Evolutionary conservation across 2,113 vertebrate species (phyloP), one percentile per base, ranked within the genome.

Genomic region (Ceuthmochares aereus): DNA sequence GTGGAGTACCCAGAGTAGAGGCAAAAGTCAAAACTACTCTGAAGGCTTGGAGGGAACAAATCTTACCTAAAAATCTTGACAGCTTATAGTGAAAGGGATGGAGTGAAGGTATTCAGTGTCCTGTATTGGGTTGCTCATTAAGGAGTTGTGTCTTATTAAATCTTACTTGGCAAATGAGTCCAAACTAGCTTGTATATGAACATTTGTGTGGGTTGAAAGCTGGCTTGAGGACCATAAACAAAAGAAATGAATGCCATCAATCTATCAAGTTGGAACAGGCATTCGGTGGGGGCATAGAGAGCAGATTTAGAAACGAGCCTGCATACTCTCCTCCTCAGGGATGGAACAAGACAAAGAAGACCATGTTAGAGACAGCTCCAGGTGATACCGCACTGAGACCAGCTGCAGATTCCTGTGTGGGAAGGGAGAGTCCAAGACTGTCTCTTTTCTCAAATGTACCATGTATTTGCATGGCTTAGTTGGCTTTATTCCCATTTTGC

Each of bases 201-300:
- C 79, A 88, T 94, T 84, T 3, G 15, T 95, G 95, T 95, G 93
- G 95, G 94, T 67, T 96, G 95, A 93, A 93, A 96, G 67, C 96
- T 95, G 95, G 95, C 95, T 96, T 69, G 79, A 94, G 83, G 92
- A 96, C 85, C 90, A 84, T 96, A 96, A 96, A 96, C 96, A 96
- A 86, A 83, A 88, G 91, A 69, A 91, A 70, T 13, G 30, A 96
- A 96, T 94, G 94, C 67, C 74, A 96, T 96, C 94, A 94, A 96
- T 96, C 68, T 75, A 96, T 96, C 82, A 90, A 94, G 96, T 95
- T 94, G 92, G 95, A 96, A 96, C 92, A 97, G 93, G 95, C 82
- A 74, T 32, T 83, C 0, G 4, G 74, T 87, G 60, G 92, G 90
- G 76, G 52, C 58, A 89, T 7, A 5, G 62, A 4, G 4, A 87